phyloP scores from a whole-genome alignment of 1,140 invertebrate genomes.

The Eueides isabella region DNA sequence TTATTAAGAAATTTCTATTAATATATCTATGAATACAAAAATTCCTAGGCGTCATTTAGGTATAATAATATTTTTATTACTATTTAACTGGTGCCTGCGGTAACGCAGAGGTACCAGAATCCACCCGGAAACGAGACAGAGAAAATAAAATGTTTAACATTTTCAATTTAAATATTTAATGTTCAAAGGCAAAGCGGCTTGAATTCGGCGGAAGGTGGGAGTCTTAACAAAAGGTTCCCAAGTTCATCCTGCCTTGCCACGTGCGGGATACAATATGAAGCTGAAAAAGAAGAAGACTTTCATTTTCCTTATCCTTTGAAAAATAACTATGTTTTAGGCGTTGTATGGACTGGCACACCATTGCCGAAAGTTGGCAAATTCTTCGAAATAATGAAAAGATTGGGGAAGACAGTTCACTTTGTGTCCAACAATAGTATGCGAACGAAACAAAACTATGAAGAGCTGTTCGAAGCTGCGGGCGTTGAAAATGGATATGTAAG shows the following conservation, averaged over 20 bases:
- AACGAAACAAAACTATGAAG: slow-evolving; percentile 59
- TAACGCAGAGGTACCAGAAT: too few species aligned
- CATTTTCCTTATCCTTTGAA: accelerated
- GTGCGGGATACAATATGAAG: too few species aligned
- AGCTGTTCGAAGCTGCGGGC: slow-evolving; percentile 54
- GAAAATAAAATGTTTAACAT: too few species aligned
- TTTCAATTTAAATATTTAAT: too few species aligned
- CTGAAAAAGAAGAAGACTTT: too few species aligned
- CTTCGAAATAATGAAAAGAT: slow-evolving; percentile 79
- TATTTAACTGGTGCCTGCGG: too few species aligned
- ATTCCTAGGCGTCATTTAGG: neutral
- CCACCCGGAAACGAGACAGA: too few species aligned
- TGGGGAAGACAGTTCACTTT: slow-evolving; percentile 87
- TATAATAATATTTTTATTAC: too few species aligned
- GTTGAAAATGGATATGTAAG: slow-evolving; percentile 74
- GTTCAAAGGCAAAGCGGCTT: too few species aligned
- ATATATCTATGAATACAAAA: neutral
- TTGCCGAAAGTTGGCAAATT: slow-evolving; percentile 81
- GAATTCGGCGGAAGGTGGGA: too few species aligned
- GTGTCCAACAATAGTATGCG: slow-evolving; percentile 88
- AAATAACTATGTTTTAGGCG: slow-evolving; percentile 76
- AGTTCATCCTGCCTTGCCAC: too few species aligned
- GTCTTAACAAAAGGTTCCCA: too few species aligned
- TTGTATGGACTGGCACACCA: slow-evolving; percentile 81
- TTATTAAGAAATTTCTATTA: neutral